Evolutionary conservation across 2,113 vertebrate genomes (phyloP).

Genomic region (Elephantulus edwardii): DNA sequence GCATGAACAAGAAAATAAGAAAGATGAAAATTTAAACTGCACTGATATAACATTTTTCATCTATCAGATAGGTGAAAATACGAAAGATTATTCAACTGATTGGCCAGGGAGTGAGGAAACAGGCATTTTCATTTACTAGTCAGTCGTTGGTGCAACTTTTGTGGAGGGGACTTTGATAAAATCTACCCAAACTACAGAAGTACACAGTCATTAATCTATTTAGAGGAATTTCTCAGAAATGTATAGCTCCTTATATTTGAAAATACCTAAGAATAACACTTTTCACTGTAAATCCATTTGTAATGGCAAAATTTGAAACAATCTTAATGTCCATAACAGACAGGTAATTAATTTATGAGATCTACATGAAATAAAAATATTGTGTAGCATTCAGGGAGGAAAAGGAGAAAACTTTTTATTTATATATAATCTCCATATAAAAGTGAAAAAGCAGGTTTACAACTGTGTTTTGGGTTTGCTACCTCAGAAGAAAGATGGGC

Average conservation of each 20-base stretch:
- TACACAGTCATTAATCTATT: background rate
- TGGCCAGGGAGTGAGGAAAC: conserved; percentile 16
- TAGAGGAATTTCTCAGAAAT: conserved; percentile 45
- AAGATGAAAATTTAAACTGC: conserved; percentile 65
- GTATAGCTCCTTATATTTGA: background rate
- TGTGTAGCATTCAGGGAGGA: background rate
- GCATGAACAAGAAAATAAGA: conserved; percentile 55
- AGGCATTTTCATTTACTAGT: conserved; percentile 20
- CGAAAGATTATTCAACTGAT: conserved; percentile 52
- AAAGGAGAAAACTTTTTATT: background rate
- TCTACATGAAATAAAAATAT: background rate
- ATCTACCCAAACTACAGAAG: conserved; percentile 33
- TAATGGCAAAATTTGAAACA: conserved; percentile 36
- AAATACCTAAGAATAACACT: background rate
- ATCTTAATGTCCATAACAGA: background rate
- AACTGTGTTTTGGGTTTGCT: background rate
- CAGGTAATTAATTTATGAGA: conserved; percentile 6
- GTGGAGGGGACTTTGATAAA: background rate
- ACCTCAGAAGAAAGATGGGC: too few relatives aligned
- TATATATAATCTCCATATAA: background rate
- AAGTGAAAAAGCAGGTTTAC: background rate
- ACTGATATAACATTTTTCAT: conserved; percentile 53
- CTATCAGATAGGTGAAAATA: conserved; percentile 53
- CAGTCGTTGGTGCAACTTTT: background rate
- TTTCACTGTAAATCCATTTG: background rate